phyloP scores from a whole-genome alignment of 2,888 invertebrate genomes.

The Protodeltote pygarga region DNA sequence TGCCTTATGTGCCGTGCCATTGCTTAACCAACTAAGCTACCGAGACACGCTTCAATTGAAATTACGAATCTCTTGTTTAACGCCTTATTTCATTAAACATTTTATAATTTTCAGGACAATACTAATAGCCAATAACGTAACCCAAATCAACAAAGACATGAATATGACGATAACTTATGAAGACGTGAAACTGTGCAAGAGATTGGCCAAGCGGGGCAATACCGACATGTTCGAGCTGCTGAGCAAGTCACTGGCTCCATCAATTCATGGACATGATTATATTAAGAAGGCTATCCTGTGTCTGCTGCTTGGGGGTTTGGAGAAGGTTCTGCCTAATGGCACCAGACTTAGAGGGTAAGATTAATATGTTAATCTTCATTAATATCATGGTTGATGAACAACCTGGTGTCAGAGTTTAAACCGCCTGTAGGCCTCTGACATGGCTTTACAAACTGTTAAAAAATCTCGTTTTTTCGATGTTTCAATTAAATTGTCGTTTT shows the following conservation, averaged over 20 bases:
- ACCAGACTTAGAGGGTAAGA: conserved; percentile 94
- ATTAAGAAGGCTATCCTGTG: conserved; percentile 99
- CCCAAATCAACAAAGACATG: conserved; percentile 95
- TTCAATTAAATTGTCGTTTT: no score
- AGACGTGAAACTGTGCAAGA: conserved; percentile 96
- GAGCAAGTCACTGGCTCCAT: conserved; percentile 97
- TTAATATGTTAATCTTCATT: background rate
- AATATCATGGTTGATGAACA: no score
- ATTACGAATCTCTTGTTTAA: no score
- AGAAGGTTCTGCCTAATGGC: conserved; percentile 97
- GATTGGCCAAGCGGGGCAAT: conserved; percentile 89
- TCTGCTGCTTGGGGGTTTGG: conserved; percentile 97
- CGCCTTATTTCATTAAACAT: no score
- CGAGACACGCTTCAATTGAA: no score
- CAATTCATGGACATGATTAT: conserved; percentile 98
- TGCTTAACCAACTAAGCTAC: no score
- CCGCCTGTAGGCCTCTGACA: no score
- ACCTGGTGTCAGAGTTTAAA: no score
- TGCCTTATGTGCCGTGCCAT: no score
- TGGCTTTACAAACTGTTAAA: no score
- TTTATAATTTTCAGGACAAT: conserved; percentile 93
- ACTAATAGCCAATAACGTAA: conserved; percentile 97
- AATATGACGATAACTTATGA: conserved; percentile 92
- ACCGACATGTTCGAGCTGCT: conserved; percentile 95
- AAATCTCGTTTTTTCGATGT: no score